phyloP scores from a whole-genome alignment of 2,888 invertebrate genomes.

The Rotaria macrura region DNA sequence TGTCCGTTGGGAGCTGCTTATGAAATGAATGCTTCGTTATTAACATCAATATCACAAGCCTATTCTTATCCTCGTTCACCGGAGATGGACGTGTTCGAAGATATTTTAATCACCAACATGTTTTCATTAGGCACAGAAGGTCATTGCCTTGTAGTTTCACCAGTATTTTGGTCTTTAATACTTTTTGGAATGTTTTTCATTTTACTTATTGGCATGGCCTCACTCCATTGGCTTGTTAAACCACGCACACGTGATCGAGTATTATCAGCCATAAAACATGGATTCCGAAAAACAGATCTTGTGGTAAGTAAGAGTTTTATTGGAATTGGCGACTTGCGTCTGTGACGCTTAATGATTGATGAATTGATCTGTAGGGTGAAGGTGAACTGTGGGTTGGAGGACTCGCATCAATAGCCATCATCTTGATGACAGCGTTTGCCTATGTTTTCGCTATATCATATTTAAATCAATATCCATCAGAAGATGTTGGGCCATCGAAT shows the following conservation, averaged over 20 bases:
- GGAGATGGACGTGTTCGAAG: not conserved
- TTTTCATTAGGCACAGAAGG: not conserved
- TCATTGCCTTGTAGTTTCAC: not conserved
- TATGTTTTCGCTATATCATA: too few relatives aligned
- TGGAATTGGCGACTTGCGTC: too few relatives aligned
- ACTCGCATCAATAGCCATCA: too few relatives aligned
- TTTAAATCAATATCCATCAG: too few relatives aligned
- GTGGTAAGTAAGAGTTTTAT: too few relatives aligned
- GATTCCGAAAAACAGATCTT: not conserved
- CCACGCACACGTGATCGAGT: not conserved
- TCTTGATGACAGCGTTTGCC: too few relatives aligned
- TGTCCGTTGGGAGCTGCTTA: not conserved
- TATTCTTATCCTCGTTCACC: slow-evolving; percentile 7
- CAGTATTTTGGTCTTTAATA: not conserved
- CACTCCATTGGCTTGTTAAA: not conserved
- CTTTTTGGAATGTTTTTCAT: not conserved
- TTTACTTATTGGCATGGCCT: not conserved
- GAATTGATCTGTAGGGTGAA: too few relatives aligned
- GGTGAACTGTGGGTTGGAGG: too few relatives aligned
- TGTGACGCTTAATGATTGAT: too few relatives aligned
- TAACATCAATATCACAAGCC: not conserved
- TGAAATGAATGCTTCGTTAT: not conserved
- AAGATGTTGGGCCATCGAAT: too few relatives aligned
- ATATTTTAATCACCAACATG: not conserved
- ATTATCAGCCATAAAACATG: not conserved